A percentile compares a stretch with the other conserved stretches of the same genome.
Conservation (phyloP, 2,888 invertebrate genomes). For the Diadromus collaris region DNA sequence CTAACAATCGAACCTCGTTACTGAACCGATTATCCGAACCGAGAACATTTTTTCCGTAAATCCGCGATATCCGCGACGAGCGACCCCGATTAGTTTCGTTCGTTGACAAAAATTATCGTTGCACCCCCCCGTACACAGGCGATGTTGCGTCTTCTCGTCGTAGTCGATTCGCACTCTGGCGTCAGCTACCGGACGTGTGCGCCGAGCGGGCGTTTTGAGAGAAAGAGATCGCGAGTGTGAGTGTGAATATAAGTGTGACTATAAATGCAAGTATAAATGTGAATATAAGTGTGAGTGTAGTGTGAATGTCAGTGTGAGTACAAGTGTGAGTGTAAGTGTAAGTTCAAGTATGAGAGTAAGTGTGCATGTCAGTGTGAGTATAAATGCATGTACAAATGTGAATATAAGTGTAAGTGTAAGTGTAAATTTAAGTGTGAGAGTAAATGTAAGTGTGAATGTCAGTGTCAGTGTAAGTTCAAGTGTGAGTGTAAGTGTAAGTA, state of each 20-base stretch:
- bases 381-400: constrained; percentile 1
- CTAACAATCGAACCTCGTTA: constrained; percentile 49
- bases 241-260: constrained; percentile 14
- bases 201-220: neutral
- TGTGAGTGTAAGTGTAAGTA: too few species aligned
- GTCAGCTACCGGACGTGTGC: constrained; percentile 1
- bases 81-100: neutral
- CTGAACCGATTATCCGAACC: constrained; percentile 2
- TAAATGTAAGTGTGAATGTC: too few species aligned
- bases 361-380: too few species aligned
- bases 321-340: too few species aligned
- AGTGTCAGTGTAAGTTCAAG: too few species aligned
- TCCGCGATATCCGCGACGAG: neutral
- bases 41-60: constrained; percentile 29
- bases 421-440: constrained; percentile 3
- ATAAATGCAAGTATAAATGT: constrained; percentile 8
- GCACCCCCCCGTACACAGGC: neutral
- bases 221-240: constrained; percentile 4
- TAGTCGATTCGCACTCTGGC: neutral
- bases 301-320: too few species aligned
- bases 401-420: too few species aligned
- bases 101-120: neutral
- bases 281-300: too few species aligned
- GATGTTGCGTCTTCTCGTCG: constrained; percentile 1
- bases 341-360: too few species aligned